Evolutionary conservation across 2,797 vertebrate genomes (phyloP).

Genomic region (Hyperoplus lanceolatus): DNA sequence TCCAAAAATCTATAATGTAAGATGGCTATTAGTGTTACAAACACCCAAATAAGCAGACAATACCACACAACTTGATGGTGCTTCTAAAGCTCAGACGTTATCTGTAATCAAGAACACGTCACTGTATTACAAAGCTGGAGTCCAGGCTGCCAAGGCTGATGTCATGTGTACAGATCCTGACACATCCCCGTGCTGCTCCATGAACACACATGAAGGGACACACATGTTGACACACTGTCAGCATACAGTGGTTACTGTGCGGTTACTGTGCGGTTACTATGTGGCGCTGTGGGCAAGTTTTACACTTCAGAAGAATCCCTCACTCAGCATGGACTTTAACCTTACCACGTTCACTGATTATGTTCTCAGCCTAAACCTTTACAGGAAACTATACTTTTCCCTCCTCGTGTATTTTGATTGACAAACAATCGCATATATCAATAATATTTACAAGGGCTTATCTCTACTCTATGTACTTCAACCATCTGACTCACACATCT

Average conservation of each 20-base stretch:
- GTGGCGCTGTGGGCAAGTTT: not conserved
- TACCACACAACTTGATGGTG: not conserved
- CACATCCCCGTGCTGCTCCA: slow-evolving; percentile 46
- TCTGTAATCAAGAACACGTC: not conserved
- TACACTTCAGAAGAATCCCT: not conserved
- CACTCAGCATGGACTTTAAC: slow-evolving; percentile 38
- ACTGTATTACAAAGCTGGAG: slow-evolving; percentile 11
- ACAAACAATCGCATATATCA: not conserved
- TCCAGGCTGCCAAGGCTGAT: slow-evolving; percentile 52
- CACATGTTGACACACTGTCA: slow-evolving; percentile 51
- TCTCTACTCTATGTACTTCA: not conserved
- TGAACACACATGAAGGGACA: slow-evolving; percentile 46
- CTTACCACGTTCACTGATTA: not conserved
- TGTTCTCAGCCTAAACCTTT: slow-evolving; percentile 3
- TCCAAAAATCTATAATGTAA: not conserved
- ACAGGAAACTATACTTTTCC: slow-evolving; percentile 1
- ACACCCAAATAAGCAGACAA: slow-evolving; percentile 3
- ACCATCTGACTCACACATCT: not conserved
- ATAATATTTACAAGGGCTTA: not conserved
- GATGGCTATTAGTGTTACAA: not conserved
- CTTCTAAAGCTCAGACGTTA: not conserved
- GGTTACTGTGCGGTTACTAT: not conserved
- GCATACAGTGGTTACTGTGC: not conserved
- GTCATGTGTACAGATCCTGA: slow-evolving; percentile 61
- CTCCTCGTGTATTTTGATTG: too few relatives aligned